These are phyloP conservation scores for Labia minor DNA, from an alignment of 2,888 invertebrate species.

Conservation along the genomic window DNA sequence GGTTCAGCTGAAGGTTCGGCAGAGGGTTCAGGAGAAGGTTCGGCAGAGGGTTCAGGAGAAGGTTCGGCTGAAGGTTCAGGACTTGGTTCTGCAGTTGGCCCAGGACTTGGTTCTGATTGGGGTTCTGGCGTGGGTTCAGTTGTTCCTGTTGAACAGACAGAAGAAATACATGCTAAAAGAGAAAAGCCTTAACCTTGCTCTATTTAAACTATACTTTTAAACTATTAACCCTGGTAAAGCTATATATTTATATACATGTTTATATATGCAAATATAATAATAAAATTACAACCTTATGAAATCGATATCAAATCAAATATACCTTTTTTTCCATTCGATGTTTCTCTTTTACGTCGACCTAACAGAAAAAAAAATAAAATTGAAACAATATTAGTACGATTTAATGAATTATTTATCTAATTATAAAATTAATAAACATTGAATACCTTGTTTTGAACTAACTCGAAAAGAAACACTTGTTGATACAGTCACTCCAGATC, in stretches of 20 bases:
- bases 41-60: conserved; percentile 20
- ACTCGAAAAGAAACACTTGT: conserved; percentile 72
- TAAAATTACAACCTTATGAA: too few species aligned
- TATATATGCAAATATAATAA: too few species aligned
- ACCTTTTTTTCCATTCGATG: neutral
- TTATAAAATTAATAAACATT: too few species aligned
- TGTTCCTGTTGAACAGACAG: neutral
- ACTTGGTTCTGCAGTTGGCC: conserved; percentile 27
- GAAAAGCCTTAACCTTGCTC: neutral
- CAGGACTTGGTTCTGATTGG: conserved; percentile 34
- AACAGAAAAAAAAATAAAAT: neutral
- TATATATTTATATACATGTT: too few species aligned
- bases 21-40: conserved; percentile 35
- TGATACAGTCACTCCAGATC: conserved; percentile 55
- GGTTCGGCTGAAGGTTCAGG: neutral
- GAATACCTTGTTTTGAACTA: conserved; percentile 48
- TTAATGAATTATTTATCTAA: too few species aligned
- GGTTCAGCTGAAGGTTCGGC: conserved; percentile 30
- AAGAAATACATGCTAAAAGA: neutral
- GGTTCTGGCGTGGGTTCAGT: conserved; percentile 29
- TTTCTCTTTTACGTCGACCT: conserved; percentile 19
- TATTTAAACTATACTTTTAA: neutral
- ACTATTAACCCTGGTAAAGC: too few species aligned
- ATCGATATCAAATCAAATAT: too few species aligned
- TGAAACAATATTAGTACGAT: neutral